These are phyloP conservation scores for Cremastinae sp. DNA, from an alignment of 2,888 invertebrate species.

Conservation along the genomic window DNA sequence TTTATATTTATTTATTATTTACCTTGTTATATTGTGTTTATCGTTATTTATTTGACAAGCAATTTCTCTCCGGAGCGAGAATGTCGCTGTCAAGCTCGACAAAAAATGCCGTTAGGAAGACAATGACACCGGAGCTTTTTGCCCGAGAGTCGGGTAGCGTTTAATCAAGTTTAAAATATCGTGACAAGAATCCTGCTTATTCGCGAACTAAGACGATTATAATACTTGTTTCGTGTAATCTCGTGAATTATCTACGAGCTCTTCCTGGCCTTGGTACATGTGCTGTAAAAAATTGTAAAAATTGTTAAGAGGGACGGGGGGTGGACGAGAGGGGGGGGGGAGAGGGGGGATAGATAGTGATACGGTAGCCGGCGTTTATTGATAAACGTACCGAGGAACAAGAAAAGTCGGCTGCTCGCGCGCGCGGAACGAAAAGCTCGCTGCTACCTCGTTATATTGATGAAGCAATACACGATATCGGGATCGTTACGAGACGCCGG, in stretches of 20 bases:
- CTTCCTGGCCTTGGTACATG: slow-evolving; percentile 31
- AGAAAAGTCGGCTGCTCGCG: slow-evolving; percentile 57
- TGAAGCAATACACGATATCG: slow-evolving; percentile 61
- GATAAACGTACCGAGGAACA: slow-evolving; percentile 10
- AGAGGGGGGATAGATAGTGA: slow-evolving; percentile 19
- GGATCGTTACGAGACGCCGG: slow-evolving; percentile 56
- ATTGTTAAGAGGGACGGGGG: neutral
- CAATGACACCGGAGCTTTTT: neutral
- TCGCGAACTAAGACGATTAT: slow-evolving; percentile 26
- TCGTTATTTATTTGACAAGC: too few species aligned
- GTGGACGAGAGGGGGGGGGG: too few species aligned
- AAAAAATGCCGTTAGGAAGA: too few species aligned
- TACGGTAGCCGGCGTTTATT: slow-evolving; percentile 44
- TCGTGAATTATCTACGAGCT: slow-evolving; percentile 29
- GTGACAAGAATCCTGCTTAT: slow-evolving; percentile 13
- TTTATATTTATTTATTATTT: too few species aligned
- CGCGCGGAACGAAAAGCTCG: slow-evolving; percentile 58
- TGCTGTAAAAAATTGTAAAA: slow-evolving; percentile 27
- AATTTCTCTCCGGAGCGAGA: neutral
- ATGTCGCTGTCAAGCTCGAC: too few species aligned
- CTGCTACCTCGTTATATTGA: slow-evolving; percentile 58
- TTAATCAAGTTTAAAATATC: slow-evolving; percentile 15
- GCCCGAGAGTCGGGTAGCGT: neutral
- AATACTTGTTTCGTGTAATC: slow-evolving; percentile 38
- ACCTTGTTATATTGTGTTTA: too few species aligned